A percentile compares a stretch with the other conserved stretches of the same genome.
phyloP scores from a whole-genome alignment of 2,797 vertebrate genomes.

The Poecilia velifera region DNA sequence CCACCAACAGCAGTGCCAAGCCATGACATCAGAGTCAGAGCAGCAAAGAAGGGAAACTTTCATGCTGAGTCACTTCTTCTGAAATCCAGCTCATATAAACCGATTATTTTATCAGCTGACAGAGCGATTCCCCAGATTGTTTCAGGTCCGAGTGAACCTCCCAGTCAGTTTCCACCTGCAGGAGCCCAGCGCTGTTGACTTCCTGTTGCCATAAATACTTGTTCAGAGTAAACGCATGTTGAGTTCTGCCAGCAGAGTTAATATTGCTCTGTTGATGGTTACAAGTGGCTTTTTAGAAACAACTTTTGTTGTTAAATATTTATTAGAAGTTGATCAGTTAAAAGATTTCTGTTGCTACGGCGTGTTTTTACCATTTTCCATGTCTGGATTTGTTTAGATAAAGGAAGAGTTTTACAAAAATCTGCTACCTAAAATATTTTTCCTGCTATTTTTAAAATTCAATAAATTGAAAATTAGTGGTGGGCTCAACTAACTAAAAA shows the following conservation, averaged over 20 bases:
- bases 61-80: conserved; percentile 78
- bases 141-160: conserved; percentile 22
- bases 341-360: neutral
- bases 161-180: conserved; percentile 37
- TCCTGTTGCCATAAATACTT: conserved; percentile 4
- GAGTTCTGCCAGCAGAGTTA: conserved; percentile 6
- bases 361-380: neutral
- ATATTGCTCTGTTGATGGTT: neutral
- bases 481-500: neutral
- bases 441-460: neutral
- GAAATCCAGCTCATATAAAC: conserved; percentile 67
- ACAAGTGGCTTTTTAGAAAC: neutral
- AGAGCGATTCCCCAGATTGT: conserved; percentile 24
- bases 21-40: conserved; percentile 68
- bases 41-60: conserved; percentile 58
- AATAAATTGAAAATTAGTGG: neutral
- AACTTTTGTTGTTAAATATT: neutral
- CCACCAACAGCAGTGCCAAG: conserved; percentile 56
- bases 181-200: neutral
- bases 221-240: too few species aligned
- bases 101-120: conserved; percentile 58
- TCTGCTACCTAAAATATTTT: neutral
- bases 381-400: neutral
- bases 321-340: neutral
- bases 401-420: neutral